Evolutionary conservation across 2,113 vertebrate species (phyloP), one percentile per base, ranked within the genome.

Genomic region (Fregetta grallaria): DNA sequence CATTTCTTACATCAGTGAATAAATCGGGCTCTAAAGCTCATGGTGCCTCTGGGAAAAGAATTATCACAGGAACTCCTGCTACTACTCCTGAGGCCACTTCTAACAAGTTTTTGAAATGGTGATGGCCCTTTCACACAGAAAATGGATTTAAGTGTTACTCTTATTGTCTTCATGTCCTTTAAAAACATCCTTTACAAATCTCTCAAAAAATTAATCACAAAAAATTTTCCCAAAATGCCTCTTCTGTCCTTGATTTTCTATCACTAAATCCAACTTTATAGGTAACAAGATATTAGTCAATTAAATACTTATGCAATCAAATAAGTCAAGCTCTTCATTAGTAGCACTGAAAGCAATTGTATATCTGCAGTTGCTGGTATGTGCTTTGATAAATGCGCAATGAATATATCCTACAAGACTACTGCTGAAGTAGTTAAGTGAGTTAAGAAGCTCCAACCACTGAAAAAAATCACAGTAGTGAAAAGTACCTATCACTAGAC

Each of bases 1-100:
- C 77, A 92, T 89, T 92, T 92, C 70, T 96, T 94, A 94, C 53
- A 91, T 79, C 84, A 92, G 49, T 68, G 50, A 70, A 91, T 87
- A 92, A 79, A 92, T 53, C 1, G 1, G 73, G 21, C 23, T 87
- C 26, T 78, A 92, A 92, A 82, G 62, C 65, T 92, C 34, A 58
- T 47, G 22, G 9, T 77, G 61, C 75, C 75, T 92, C 88, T 95
- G 83, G 86, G 80, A 72, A 85, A 89, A 94, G 52, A 87, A 78
- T 85, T 95, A 86, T 68, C 61, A 78, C 72, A 90, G 52, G 44
- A 91, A 29, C 15, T 94, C 15, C 61, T 94, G 70, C 36, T 81
- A 25, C 75, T 62, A 29, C 32, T 79, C 38, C 42, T 3, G 9
- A 91, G 49, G 72, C 36, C 68, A 81, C 2, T 19, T 73, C 38